Evolutionary conservation across 2,113 vertebrate genomes (phyloP).

Genomic region (Cyrtonyx montezumae): DNA sequence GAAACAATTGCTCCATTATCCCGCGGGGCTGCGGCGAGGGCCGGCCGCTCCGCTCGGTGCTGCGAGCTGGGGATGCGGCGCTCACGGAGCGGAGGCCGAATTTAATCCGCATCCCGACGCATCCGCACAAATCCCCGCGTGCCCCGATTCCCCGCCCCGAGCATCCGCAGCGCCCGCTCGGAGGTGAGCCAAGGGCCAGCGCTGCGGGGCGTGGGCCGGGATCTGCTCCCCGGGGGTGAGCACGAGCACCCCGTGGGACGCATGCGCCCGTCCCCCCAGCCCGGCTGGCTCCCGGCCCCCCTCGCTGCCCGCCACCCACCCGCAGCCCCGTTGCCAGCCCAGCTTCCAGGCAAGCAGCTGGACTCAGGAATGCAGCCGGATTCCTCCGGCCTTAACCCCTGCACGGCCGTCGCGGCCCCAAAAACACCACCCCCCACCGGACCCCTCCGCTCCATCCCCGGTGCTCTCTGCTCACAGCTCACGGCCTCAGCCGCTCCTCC

Average conservation of each 20-base stretch:
- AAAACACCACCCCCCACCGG: background rate
- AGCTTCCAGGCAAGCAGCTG: conserved; percentile 74
- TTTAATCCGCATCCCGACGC: conserved; percentile 30
- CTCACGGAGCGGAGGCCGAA: background rate
- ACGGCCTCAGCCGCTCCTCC: background rate
- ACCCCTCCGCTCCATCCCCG: background rate
- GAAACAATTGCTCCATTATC: conserved; percentile 70
- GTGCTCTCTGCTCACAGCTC: background rate
- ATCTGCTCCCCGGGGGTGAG: background rate
- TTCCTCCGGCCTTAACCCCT: conserved; percentile 63
- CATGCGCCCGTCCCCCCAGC: background rate
- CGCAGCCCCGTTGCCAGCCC: conserved; percentile 59
- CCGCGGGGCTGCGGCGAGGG: background rate
- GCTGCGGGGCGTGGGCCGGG: background rate
- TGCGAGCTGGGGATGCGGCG: background rate
- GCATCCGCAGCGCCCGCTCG: background rate
- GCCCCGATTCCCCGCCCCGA: conserved; percentile 39
- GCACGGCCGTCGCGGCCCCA: background rate
- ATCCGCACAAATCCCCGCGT: conserved; percentile 37
- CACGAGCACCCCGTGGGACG: background rate
- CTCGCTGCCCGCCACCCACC: conserved; percentile 59
- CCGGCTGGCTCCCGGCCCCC: background rate
- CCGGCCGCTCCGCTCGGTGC: background rate
- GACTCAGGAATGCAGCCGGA: conserved; percentile 68
- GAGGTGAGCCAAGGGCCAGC: conserved; percentile 55